Percentiles rank a stretch among this genome's conserved stretches.
phyloP scores from a whole-genome alignment of 2,797 vertebrate genomes.

The Acestrorhynchus altus region DNA sequence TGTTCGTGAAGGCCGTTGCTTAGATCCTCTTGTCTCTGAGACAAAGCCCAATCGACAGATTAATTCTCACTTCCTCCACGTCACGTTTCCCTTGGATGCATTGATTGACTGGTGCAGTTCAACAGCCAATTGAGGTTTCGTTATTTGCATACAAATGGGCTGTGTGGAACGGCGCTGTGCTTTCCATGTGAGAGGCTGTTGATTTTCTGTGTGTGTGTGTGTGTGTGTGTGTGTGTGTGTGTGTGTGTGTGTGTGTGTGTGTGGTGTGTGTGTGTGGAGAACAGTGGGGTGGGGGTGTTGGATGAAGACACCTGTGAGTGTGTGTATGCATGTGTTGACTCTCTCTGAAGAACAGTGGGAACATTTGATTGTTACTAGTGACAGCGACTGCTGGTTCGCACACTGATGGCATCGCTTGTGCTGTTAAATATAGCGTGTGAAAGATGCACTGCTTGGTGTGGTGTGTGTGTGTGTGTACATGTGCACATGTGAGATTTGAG shows the following conservation, averaged over 20 bases:
- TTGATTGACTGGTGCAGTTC: conserved; percentile 63
- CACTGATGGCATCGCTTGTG: conserved; percentile 16
- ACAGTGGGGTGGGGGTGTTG: not conserved
- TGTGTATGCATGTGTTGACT: conserved; percentile 34
- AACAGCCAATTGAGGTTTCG: conserved; percentile 57
- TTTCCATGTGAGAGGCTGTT: conserved; percentile 46
- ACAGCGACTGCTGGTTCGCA: conserved; percentile 22
- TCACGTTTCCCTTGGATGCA: conserved; percentile 43
- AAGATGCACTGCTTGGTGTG: not conserved
- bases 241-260: conserved; percentile 28
- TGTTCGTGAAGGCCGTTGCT: not conserved
- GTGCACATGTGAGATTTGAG: not conserved
- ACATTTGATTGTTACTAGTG: conserved; percentile 24
- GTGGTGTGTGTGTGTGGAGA: conserved; percentile 19
- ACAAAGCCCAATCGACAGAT: conserved; percentile 40
- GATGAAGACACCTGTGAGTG: conserved; percentile 30
- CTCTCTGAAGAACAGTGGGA: conserved; percentile 16
- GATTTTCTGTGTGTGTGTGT: conserved; percentile 34
- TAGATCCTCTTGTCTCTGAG: conserved; percentile 15
- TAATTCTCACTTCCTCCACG: conserved; percentile 45
- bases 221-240: conserved; percentile 19
- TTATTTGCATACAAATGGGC: conserved; percentile 66
- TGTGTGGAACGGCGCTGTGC: conserved; percentile 47
- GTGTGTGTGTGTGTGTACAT: not conserved
- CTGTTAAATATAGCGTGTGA: conserved; percentile 25